Conservation (phyloP, 2,113 vertebrate genomes). For the Caloenas nicobarica region DNA sequence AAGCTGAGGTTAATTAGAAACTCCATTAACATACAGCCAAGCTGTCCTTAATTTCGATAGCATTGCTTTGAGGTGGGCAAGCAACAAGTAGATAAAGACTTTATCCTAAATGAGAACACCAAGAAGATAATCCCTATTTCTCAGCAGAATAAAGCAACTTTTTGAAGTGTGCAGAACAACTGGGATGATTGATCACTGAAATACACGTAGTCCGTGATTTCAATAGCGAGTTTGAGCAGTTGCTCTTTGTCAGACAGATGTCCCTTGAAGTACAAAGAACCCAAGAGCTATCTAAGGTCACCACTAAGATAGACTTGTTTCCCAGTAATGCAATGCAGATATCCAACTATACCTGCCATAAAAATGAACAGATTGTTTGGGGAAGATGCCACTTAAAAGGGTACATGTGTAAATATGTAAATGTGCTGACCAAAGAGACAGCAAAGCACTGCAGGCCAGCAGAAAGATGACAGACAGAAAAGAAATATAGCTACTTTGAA, state of each 20-base stretch:
- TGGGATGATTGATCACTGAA: neutral
- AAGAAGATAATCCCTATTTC: neutral
- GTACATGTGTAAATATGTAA: neutral
- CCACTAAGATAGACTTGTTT: neutral
- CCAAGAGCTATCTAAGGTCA: neutral
- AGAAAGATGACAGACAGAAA: neutral
- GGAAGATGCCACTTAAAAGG: neutral
- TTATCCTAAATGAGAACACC: neutral
- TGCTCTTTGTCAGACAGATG: neutral
- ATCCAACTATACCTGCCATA: neutral
- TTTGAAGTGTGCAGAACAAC: neutral
- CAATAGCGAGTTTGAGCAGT: neutral
- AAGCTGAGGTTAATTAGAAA: neutral
- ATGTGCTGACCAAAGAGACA: neutral
- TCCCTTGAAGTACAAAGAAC: neutral
- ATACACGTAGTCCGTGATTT: neutral
- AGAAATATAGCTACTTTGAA: neutral
- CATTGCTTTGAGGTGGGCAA: neutral
- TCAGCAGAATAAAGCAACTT: neutral
- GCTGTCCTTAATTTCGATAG: neutral
- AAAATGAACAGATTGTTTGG: neutral
- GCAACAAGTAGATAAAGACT: neutral
- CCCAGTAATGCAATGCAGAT: neutral
- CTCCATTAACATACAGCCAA: neutral
- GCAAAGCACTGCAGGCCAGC: neutral